A percentile compares a stretch with the other conserved stretches of the same genome.
Conservation (phyloP, 2,888 invertebrate genomes). For the Fragum whitleyi region DNA sequence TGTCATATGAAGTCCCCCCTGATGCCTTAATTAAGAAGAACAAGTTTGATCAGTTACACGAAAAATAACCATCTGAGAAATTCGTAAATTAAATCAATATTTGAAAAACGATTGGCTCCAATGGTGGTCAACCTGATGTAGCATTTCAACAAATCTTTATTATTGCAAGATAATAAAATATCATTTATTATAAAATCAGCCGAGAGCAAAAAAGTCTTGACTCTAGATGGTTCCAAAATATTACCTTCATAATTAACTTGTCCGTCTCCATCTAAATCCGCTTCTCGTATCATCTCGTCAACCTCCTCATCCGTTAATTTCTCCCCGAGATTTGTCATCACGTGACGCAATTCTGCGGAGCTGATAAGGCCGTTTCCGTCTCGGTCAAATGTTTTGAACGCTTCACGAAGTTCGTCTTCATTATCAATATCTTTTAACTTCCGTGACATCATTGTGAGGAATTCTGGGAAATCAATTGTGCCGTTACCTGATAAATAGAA, state of each 20-base stretch:
- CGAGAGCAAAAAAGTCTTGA: too few relatives aligned
- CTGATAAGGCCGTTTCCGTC: constrained; percentile 34
- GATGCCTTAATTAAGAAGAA: too few relatives aligned
- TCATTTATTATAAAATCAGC: too few relatives aligned
- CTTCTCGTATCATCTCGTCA: constrained; percentile 25
- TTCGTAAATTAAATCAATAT: too few relatives aligned
- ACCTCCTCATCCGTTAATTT: constrained; percentile 19
- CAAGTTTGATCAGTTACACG: too few relatives aligned
- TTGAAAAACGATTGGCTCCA: too few relatives aligned
- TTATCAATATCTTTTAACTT: constrained; percentile 32
- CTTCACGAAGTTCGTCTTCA: constrained; percentile 37
- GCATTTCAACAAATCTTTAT: too few relatives aligned
- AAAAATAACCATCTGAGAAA: too few relatives aligned
- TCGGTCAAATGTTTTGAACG: constrained; percentile 36
- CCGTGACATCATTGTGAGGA: constrained; percentile 39
- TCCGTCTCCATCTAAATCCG: constrained; percentile 22
- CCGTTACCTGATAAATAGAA: constrained; percentile 33
- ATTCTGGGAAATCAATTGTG: constrained; percentile 12
- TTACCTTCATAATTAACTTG: constrained; percentile 22
- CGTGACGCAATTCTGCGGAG: constrained; percentile 40
- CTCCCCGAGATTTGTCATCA: constrained; percentile 36
- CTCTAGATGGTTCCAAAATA: too few relatives aligned
- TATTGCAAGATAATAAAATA: too few relatives aligned
- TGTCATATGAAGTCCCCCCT: too few relatives aligned
- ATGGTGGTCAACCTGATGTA: too few relatives aligned